A percentile compares a stretch with the other conserved stretches of the same genome.
phyloP scores from a whole-genome alignment of 2,113 vertebrate genomes.

The Butastur rufipennis region DNA sequence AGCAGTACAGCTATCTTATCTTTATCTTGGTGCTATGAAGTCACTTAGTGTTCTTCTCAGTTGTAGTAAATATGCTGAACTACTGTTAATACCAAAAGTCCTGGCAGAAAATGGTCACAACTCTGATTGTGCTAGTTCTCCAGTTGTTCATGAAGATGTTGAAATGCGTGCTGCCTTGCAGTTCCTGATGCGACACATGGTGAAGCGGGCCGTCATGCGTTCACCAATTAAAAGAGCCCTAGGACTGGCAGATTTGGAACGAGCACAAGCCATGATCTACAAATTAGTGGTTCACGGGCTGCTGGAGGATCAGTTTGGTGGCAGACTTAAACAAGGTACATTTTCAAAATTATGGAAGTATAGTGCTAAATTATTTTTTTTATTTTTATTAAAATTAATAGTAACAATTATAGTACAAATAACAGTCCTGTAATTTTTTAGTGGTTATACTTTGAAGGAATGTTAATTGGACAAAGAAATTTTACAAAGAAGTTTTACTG shows the following conservation, averaged over 20 bases:
- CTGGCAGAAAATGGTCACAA: conserved; percentile 91
- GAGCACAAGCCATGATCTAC: conserved; percentile 96
- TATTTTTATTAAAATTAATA: not conserved
- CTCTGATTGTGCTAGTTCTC: conserved; percentile 83
- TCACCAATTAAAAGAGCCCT: conserved; percentile 92
- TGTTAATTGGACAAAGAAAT: not conserved
- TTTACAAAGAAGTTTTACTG: not conserved
- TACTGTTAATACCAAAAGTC: conserved; percentile 92
- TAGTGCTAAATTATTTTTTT: no score
- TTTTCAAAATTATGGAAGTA: not conserved
- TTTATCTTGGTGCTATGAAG: conserved; percentile 97
- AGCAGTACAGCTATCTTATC: conserved; percentile 92
- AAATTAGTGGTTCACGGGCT: conserved; percentile 91
- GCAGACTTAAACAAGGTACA: conserved; percentile 83
- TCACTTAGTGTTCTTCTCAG: conserved; percentile 91
- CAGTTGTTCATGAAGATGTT: conserved; percentile 87
- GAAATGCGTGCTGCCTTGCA: conserved; percentile 93
- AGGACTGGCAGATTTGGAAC: conserved; percentile 90
- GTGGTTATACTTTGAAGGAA: not conserved
- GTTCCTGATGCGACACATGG: conserved; percentile 98
- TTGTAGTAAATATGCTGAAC: conserved; percentile 96
- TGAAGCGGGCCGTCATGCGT: conserved; percentile 93
- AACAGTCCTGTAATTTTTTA: not conserved
- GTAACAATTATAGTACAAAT: not conserved
- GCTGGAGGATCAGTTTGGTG: conserved; percentile 87